Percentiles rank a stretch among this genome's conserved stretches.
Evolutionary conservation across 2,888 invertebrate genomes (phyloP).

Genomic region (Scaptomyza parva): DNA sequence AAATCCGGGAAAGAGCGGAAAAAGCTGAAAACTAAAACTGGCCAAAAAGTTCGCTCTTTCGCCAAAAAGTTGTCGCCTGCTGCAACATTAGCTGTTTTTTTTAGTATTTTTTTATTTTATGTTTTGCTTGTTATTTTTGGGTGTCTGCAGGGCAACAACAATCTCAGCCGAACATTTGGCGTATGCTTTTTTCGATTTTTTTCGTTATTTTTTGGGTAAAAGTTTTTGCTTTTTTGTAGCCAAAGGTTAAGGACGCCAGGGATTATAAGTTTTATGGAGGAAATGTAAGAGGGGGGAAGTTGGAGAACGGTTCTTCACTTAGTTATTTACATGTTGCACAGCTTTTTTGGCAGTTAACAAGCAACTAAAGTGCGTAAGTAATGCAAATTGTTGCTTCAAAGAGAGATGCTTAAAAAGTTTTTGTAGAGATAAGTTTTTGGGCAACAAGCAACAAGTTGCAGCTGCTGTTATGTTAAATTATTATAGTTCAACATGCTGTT

Average conservation of each 20-base stretch:
- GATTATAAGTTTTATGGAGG: conserved; percentile 29
- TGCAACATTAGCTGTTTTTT: conserved; percentile 63
- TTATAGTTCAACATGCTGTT: conserved; percentile 9
- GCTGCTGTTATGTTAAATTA: neutral
- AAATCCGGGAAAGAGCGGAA: conserved; percentile 23
- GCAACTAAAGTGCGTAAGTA: conserved; percentile 36
- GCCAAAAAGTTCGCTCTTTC: conserved; percentile 37
- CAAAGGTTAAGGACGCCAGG: conserved; percentile 51
- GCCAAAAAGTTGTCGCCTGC: conserved; percentile 50
- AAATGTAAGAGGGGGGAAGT: neutral
- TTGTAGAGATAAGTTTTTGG: conserved; percentile 9
- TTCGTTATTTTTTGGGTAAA: conserved; percentile 22
- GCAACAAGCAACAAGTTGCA: conserved; percentile 30
- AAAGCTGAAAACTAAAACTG: conserved; percentile 11
- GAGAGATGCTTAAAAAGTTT: conserved; percentile 20
- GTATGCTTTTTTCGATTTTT: conserved; percentile 39
- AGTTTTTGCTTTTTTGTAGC: conserved; percentile 28
- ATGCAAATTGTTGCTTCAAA: conserved; percentile 26
- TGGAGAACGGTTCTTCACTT: neutral
- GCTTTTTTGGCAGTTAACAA: conserved; percentile 45
- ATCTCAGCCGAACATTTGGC: too few relatives aligned
- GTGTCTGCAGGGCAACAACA: conserved; percentile 40
- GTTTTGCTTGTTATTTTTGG: neutral
- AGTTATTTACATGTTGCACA: conserved; percentile 40
- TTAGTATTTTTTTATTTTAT: too few relatives aligned